phyloP scores from a whole-genome alignment of 2,888 invertebrate species.

The Drosophila prolongata region DNA sequence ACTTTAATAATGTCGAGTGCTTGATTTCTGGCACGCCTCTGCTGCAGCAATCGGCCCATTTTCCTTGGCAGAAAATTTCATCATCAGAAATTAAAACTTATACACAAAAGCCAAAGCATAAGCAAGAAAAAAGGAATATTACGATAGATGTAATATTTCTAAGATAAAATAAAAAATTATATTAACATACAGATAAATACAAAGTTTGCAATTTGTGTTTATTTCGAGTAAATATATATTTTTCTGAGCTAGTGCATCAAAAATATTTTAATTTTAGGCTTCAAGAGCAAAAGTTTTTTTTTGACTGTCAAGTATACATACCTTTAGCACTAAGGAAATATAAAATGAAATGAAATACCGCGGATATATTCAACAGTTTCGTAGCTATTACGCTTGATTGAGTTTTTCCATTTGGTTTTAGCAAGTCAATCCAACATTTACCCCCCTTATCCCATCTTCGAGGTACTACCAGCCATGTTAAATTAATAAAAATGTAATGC shows the following conservation, averaged over 20 bases:
- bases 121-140: background rate
- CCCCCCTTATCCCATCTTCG: conserved; percentile 9
- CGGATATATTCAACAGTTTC: conserved; percentile 52
- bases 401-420: conserved; percentile 47
- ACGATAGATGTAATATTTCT: background rate
- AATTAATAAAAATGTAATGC: conserved; percentile 75
- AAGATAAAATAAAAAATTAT: background rate
- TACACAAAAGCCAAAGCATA: conserved; percentile 49
- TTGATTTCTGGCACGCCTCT: conserved; percentile 56
- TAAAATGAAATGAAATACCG: conserved; percentile 14
- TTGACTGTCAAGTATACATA: background rate
- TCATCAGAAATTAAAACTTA: conserved; percentile 76
- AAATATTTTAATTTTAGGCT: too few relatives aligned
- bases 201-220: too few relatives aligned
- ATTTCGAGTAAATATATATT: background rate
- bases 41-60: background rate
- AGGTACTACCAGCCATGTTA: conserved; percentile 58
- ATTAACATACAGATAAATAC: too few relatives aligned
- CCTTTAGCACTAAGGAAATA: background rate
- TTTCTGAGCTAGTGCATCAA: too few relatives aligned
- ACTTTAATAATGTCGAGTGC: conserved; percentile 79
- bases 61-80: conserved; percentile 60
- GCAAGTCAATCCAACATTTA: conserved; percentile 28
- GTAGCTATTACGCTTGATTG: conserved; percentile 69
- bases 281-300: too few relatives aligned